Base-by-base conservation (phyloP, 2,113 vertebrate species). In the Miniopterus natalensis region DNA sequence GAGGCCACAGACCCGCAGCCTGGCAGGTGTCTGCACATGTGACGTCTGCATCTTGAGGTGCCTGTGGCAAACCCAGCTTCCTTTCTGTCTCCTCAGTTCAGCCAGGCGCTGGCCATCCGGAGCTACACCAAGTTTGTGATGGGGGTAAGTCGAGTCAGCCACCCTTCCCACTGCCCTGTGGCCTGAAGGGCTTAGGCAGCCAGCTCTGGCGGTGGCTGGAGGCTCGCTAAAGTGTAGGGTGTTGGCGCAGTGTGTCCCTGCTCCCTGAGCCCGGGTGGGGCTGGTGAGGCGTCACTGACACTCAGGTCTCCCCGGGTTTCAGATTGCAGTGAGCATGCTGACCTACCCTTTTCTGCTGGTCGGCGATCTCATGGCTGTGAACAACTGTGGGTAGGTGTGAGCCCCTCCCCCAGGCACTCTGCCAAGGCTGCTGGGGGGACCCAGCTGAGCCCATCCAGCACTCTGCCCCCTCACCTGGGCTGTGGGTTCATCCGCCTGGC, bases 71-170 rank as follows among this genome's bases (percentile, higher is more conserved):
- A 66, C 9, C 1, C 0, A 10, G 51, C 65, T 87, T 61, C 29
- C 31, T 89, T 93, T 94, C 45, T 98, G 88, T 97, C 65, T 85
- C 95, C 92, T 92, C 98, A 99, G 99, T 99, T 99, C 98, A 99
- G 98, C 97, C 99, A 99, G 95, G 99, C 99, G 0, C 98, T 99
- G 1, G 99, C 99, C 88, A 98, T 99, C 53, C 98, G 99, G 85
- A 99, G 99, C 98, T 99, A 99, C 98, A 99, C 99, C 0, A 99
- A 99, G 92, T 99, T 99, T 40, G 99, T 99, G 85, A 99, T 99
- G 99, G 99, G 99, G 89, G 99, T 99, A 98, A 15, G 99, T 98
- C 53, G 31, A 18, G 2, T 68, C 75, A 0, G 14, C 53, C 27
- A 68, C 66, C 29, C 25, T 66, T 90, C 70, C 49, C 78, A 31